Evolutionary conservation across 2,797 vertebrate genomes (phyloP).

Genomic region (Gouania willdenowi): DNA sequence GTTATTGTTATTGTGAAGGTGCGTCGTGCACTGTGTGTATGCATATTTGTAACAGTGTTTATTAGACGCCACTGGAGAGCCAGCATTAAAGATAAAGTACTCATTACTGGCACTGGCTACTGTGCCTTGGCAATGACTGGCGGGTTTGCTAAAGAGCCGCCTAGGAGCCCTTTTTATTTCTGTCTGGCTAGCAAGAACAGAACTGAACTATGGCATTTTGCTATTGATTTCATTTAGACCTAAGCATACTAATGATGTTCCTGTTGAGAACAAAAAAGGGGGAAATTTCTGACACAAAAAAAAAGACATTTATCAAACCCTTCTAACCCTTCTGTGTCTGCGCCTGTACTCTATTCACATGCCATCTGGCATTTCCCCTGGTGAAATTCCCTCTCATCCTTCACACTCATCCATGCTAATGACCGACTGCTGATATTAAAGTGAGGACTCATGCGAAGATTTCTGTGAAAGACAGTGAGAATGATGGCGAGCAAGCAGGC

Average conservation of each 20-base stretch:
- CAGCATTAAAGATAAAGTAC: slow-evolving; percentile 52
- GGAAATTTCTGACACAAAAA: slow-evolving; percentile 56
- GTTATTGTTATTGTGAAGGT: slow-evolving; percentile 25
- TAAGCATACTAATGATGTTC: slow-evolving; percentile 60
- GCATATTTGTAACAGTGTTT: slow-evolving; percentile 40
- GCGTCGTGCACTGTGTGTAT: slow-evolving; percentile 30
- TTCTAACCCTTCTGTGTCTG: slow-evolving; percentile 61
- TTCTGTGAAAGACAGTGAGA: slow-evolving; percentile 48
- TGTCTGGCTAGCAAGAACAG: slow-evolving; percentile 44
- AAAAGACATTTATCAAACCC: slow-evolving; percentile 65
- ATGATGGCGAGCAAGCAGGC: slow-evolving; percentile 36
- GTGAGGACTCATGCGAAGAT: slow-evolving; percentile 57
- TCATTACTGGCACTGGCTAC: slow-evolving; percentile 47
- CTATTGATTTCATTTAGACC: slow-evolving; percentile 64
- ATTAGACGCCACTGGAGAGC: slow-evolving; percentile 32
- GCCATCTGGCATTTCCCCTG: slow-evolving; percentile 72
- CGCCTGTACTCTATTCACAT: slow-evolving; percentile 68
- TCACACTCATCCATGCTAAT: slow-evolving; percentile 63
- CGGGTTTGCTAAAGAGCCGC: slow-evolving; percentile 41
- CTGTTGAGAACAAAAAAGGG: slow-evolving; percentile 47
- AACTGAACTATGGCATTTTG: slow-evolving; percentile 44
- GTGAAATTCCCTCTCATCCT: slow-evolving; percentile 65
- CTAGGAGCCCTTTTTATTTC: slow-evolving; percentile 35
- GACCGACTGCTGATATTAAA: slow-evolving; percentile 61
- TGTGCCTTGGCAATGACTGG: slow-evolving; percentile 40